Percentiles rank a stretch among this genome's conserved stretches.
Evolutionary conservation across 37 sponge, comb jelly and placozoan species (phyloP).

Genomic region (Tethya wilhelma): DNA sequence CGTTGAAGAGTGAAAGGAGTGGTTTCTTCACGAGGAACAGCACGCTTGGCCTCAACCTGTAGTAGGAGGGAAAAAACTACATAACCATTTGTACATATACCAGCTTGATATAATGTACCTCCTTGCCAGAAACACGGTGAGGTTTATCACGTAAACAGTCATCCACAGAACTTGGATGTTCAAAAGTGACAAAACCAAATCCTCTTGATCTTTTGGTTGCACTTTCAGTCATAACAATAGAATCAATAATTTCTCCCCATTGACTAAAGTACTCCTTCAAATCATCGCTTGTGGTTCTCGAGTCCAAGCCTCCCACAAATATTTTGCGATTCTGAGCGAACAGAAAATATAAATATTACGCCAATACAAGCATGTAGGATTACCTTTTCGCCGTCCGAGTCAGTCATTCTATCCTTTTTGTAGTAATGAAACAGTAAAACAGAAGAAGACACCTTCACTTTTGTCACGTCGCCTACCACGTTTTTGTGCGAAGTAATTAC

Average conservation of each 20-base stretch:
- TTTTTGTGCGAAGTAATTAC: no score
- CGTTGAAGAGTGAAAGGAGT: neutral
- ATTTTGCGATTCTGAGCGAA: conserved; percentile 48
- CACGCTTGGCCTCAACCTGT: conserved; percentile 57
- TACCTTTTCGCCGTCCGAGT: no score
- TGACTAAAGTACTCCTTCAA: conserved; percentile 38
- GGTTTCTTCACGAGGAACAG: conserved; percentile 54
- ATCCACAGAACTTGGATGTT: neutral
- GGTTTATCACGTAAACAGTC: conserved; percentile 33
- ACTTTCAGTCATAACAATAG: conserved; percentile 63
- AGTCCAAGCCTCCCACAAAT: conserved; percentile 62
- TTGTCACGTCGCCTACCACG: no score
- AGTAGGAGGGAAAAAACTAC: neutral
- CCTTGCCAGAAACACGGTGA: conserved; percentile 44
- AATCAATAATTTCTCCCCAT: conserved; percentile 59
- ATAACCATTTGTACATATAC: neutral
- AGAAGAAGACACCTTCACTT: neutral
- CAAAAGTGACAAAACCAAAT: conserved; percentile 67
- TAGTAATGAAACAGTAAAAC: neutral
- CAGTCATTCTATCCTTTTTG: neutral
- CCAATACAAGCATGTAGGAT: no score
- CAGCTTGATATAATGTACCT: conserved; percentile 1
- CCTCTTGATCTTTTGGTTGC: conserved; percentile 52
- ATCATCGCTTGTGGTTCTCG: conserved; percentile 32
- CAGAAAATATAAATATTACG: neutral